Base-by-base conservation (phyloP, 1,140 invertebrate species). In the Grapholita molesta region DNA sequence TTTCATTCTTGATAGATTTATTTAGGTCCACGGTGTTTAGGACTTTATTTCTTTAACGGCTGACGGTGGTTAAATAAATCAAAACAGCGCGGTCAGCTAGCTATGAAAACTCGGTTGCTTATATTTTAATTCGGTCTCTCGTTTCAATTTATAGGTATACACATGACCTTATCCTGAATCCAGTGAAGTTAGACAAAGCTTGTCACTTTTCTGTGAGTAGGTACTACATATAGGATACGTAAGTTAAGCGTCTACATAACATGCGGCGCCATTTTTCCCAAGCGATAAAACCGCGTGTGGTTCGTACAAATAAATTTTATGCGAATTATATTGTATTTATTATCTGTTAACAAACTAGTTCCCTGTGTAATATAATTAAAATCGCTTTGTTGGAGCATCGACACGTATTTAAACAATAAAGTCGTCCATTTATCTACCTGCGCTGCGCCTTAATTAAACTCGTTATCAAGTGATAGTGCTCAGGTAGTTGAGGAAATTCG, bases 401-500 rank as follows among this genome's bases (percentile, higher is more conserved):
- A 61, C 53, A 25, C 53, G 24, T 57, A 57, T 57, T 57, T 57
- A 57, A 57, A 57, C 24, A 25, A 28, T 61, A 61, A 61, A 61
- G n/a, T 61, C 28, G 55, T 28, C 15, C 55, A 25, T 28, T 61
- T 61, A 61, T 61, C 55, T 61, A 61, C 55, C 28, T 61, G 55
- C 9, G 35, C 28, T 61, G 55, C 9, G 35, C 25, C n/a, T 61
- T 61, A 61, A 61, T 61, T 61, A 61, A 61, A 61, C 55, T 12
- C 55, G 23, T 61, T 61, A 28, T 25, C 55, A 30, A 25, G 24
- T 57, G 53, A 57, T 57, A 57, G 53, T 57, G 23, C 21, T 57
- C 24, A 61, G 55, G 57, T 66, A 35, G 53, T 48, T 11, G 25
- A 69, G 53, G 67, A 61, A 69, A 69, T 69, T 69, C 55, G 55